Percentiles rank a stretch among this genome's conserved stretches.
These are phyloP conservation scores for Phoebastria nigripes DNA, from an alignment of 2,797 vertebrate genomes.

Conservation along the genomic window DNA sequence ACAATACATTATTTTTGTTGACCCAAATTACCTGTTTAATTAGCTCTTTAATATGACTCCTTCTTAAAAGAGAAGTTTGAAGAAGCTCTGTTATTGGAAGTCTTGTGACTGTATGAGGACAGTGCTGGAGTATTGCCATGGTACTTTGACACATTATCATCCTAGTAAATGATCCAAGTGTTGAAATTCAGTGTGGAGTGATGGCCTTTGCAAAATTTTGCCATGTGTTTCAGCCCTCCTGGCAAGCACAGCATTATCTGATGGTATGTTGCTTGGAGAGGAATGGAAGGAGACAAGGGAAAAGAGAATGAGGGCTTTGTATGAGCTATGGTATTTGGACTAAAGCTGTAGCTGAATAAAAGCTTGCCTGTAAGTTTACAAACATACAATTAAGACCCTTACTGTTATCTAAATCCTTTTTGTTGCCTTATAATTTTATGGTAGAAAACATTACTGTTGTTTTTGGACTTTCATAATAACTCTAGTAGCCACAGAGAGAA, in stretches of 20 bases:
- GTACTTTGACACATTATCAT: not conserved
- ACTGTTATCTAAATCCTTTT: conserved; percentile 83
- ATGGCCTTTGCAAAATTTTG: conserved; percentile 9
- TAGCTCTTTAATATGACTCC: not conserved
- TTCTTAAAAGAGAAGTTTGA: not conserved
- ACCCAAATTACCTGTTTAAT: not conserved
- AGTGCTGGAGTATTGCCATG: not conserved
- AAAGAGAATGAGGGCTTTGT: conserved; percentile 33
- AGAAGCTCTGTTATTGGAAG: not conserved
- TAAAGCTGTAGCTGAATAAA: conserved; percentile 78
- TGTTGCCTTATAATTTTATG: conserved; percentile 87
- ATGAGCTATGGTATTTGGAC: conserved; percentile 63
- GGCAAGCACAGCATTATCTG: conserved; percentile 18
- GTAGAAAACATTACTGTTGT: conserved; percentile 79
- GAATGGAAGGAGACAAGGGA: not conserved
- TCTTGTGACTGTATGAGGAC: not conserved
- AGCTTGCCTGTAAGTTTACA: conserved; percentile 77
- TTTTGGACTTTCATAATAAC: conserved; percentile 81
- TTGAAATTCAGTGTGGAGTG: conserved; percentile 5
- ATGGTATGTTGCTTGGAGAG: not conserved
- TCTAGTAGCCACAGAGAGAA: conserved; percentile 59
- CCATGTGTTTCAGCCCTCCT: not conserved
- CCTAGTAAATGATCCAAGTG: not conserved
- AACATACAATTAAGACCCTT: conserved; percentile 80
- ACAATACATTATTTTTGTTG: not conserved